phyloP scores from a whole-genome alignment of 1,140 invertebrate species.

The Drosophila tsacasi region DNA sequence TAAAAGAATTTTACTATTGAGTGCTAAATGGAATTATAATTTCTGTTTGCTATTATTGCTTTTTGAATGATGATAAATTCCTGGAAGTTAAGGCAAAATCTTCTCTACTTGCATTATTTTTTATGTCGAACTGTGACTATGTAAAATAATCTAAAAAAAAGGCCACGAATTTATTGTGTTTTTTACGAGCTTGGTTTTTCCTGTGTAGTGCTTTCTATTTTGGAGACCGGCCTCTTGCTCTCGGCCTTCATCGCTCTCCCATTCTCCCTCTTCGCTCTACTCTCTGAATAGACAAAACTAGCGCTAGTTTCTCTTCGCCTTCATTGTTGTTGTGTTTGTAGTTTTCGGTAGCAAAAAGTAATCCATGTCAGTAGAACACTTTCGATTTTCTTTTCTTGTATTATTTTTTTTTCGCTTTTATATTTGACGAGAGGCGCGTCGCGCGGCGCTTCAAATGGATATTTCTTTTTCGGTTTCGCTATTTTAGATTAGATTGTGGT shows the following conservation, averaged over 20 bases:
- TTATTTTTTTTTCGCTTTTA: constrained; percentile 43
- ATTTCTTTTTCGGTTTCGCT: constrained; percentile 29
- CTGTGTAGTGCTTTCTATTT: constrained; percentile 72
- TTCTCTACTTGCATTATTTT: not conserved
- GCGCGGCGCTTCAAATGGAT: constrained; percentile 31
- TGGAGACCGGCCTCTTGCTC: constrained; percentile 38
- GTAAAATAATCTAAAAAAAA: not conserved
- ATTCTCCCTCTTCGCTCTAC: constrained; percentile 22
- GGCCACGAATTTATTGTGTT: not conserved
- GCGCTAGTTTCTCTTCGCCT: constrained; percentile 64
- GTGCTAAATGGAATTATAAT: not conserved
- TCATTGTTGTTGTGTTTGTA: constrained; percentile 42
- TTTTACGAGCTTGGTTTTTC: constrained; percentile 1
- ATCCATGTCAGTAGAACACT: constrained; percentile 85
- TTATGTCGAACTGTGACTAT: not conserved
- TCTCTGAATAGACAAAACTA: constrained; percentile 64
- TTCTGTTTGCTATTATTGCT: not conserved
- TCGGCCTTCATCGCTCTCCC: constrained; percentile 5
- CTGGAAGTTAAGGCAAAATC: not conserved
- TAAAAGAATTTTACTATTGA: too few species aligned
- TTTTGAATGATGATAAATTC: too few species aligned
- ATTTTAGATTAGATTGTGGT: constrained; percentile 27
- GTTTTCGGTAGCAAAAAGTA: constrained; percentile 68
- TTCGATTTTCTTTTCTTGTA: constrained; percentile 72
- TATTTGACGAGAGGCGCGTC: constrained; percentile 50